Evolutionary conservation across 2,888 invertebrate species (phyloP), one percentile per base, ranked within the genome.

Genomic region (Spisula solida): DNA sequence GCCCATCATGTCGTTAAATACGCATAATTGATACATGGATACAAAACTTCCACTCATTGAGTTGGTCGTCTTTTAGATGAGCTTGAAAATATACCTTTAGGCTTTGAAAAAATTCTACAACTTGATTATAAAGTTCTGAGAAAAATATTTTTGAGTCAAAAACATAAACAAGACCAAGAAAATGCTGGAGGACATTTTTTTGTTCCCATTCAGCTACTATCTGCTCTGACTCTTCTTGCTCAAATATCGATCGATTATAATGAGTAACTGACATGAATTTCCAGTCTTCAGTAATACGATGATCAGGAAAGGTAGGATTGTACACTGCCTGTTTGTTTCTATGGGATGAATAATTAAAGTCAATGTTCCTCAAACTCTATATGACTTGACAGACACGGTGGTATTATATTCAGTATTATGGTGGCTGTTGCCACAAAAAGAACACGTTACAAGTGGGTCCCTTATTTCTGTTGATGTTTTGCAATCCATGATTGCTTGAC

Each of bases 261-360:
- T 51, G 48, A 83, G 75, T 84, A 86, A 81, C 85, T 81, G 84
- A 60, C 90, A 88, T 90, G 84, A 90, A 86, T 88, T 88, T 84
- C 86, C 29, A 60, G 81, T 86, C 81, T 88, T 83, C 66, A 75
- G 34, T 81, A 81, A 88, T 87, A 86, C 88, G 88, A 86, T 88
- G 86, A 82, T 83, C 80, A 66, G 31, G 81, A 88, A 90, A 81
- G 88, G 84, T 90, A 79, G 84, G 78, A 90, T 90, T 66, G 78
- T 88, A 81, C 41, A 34, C 31, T 34, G 80, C 51, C n/a, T 84
- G 82, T 86, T 2, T 5, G 4, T 41, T 41, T 8, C n/a, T 88
- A 86, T 82, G 10, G 82, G 84, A 81, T 90, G 83, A 90, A 90
- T 90, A 85, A 88, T 90, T 90, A 81, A 88, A 75, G 75, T 75